Base-by-base conservation (phyloP, 92 coral and sea anemone genomes). In the Galaxea fascicularis region DNA sequence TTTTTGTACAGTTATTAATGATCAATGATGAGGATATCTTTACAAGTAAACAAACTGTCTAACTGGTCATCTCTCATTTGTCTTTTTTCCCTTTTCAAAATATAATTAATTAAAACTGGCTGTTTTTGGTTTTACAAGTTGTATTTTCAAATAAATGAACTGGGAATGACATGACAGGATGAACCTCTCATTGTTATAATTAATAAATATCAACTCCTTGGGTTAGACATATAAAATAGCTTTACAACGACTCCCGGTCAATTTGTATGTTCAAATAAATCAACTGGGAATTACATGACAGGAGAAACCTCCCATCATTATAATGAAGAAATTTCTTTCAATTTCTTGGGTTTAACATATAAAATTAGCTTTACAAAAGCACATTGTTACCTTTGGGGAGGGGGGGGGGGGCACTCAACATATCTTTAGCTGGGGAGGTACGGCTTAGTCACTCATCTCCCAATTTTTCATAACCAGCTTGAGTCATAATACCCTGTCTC, bases 41-140 rank as follows among this genome's bases (percentile, higher is more conserved):
- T n/a, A n/a, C n/a, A n/a, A n/a, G n/a, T n/a, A n/a, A n/a, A n/a
- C n/a, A n/a, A n/a, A n/a, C n/a, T n/a, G n/a, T n/a, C n/a, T n/a
- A n/a, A n/a, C n/a, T n/a, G n/a, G n/a, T n/a, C n/a, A n/a, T n/a
- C n/a, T n/a, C n/a, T n/a, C n/a, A n/a, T n/a, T n/a, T n/a, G n/a
- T n/a, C n/a, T n/a, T n/a, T n/a, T n/a, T n/a, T n/a, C n/a, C n/a
- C n/a, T n/a, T n/a, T n/a, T n/a, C n/a, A n/a, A n/a, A n/a, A n/a
- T n/a, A n/a, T n/a, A n/a, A 76, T 76, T 76, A 51, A 76, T 76
- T 76, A 51, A 29, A 76, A 76, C 63, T 76, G 81, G 81, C 68
- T 76, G 81, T 76, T 76, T 51, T 47, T 46, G 11, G 66, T 76
- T 51, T 8, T 76, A 52, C 81, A 76, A 76, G 31, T 29, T 76